Percentiles rank a stretch among this genome's conserved stretches.
These are phyloP conservation scores for Chloroclystis v-ata DNA, from an alignment of 2,888 invertebrate species.

Conservation along the genomic window DNA sequence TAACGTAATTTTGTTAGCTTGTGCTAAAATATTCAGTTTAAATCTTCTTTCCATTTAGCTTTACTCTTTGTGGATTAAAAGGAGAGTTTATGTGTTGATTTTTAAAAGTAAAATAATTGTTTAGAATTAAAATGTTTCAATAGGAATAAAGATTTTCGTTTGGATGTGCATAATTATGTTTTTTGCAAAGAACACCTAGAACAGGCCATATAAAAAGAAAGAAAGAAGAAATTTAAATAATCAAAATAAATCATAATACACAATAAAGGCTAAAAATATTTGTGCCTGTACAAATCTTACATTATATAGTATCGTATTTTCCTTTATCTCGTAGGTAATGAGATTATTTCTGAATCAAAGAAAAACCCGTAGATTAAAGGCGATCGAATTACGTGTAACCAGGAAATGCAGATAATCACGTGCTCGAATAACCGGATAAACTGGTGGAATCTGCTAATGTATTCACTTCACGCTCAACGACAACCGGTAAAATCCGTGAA, in stretches of 20 bases:
- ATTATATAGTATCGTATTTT: background rate
- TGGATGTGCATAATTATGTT: no score
- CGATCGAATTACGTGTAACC: conserved; percentile 42
- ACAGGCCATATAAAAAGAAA: no score
- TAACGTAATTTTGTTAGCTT: conserved; percentile 18
- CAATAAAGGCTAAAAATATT: no score
- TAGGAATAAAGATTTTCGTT: no score
- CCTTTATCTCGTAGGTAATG: background rate
- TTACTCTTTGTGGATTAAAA: conserved; percentile 18
- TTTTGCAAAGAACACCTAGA: no score
- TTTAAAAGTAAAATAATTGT: conserved; percentile 10
- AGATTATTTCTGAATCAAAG: conserved; percentile 10
- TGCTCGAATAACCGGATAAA: conserved; percentile 52
- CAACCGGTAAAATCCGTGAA: conserved; percentile 68
- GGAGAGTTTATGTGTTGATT: conserved; percentile 9
- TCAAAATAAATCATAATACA: no score
- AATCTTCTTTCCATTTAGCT: conserved; percentile 22
- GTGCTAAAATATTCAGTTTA: conserved; percentile 19
- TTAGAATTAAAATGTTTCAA: no score
- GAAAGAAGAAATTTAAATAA: no score
- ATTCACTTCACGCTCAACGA: conserved; percentile 66
- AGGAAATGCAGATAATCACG: conserved; percentile 51
- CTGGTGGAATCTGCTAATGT: conserved; percentile 55
- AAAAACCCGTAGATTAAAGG: conserved; percentile 35
- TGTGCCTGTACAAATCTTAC: no score